Base-by-base conservation (phyloP, 2,888 invertebrate genomes). In the Netelia inedita region DNA sequence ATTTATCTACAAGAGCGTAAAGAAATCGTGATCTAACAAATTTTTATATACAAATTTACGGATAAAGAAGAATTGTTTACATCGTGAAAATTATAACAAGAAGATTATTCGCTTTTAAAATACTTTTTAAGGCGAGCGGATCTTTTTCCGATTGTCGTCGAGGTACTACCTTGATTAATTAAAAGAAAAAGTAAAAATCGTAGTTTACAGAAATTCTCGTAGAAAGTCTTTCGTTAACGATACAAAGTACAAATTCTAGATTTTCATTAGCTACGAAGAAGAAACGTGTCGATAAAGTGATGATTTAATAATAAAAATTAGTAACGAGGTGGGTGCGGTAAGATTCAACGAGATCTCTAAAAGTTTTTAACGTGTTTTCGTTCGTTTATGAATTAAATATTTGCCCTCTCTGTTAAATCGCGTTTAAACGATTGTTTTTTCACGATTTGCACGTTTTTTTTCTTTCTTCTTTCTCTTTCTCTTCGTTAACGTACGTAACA, bases 201-300 rank as follows among this genome's bases (percentile, higher is more conserved):
- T 41, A 8, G n/a, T 55, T 43, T 28, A 79, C 72, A 79, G 65
- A 79, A 79, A 72, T 79, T 63, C 41, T 79, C 57, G 72, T 79
- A 79, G 65, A 79, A 79, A 79, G 23, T 16, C 16, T 57, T 57
- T 57, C 57, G 19, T 21, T 57, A 57, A 28, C 50, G 43, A n/a
- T 19, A 57, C 63, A 53, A 35, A 14, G 83, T 81, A 84, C 73
- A 84, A 84, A 81, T 84, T 84, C 69, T 81, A 72, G 65, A 63
- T 72, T 65, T 50, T 55, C 72, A n/a, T 65, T 50, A 19, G 41
- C 9, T 46, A 50, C 23, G 8, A 68, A 35, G 72, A 79, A 28
- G 57, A 69, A 66, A 65, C 61, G 19, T 23, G 75, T 66, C n/a
- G 14, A 28, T 3, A 61, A 41, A 43, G 46, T 16, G n/a, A 41